Evolutionary conservation across 2,113 vertebrate species (phyloP).

Genomic region (Junco hyemalis): DNA sequence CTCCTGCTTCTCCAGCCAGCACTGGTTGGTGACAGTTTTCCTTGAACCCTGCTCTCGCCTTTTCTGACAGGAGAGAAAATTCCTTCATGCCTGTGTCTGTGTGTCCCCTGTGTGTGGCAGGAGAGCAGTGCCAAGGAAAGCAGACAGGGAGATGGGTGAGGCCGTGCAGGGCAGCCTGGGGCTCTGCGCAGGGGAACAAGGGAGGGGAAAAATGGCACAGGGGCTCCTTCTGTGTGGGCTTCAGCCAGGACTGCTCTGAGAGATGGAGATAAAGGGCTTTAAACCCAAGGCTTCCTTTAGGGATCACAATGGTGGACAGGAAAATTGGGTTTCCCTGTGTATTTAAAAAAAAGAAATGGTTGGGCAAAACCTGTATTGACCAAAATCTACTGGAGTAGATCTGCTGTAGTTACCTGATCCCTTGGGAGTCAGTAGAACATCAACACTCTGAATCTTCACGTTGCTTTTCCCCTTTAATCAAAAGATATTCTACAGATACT

Average conservation of each 20-base stretch:
- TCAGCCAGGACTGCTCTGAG: neutral
- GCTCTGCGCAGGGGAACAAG: neutral
- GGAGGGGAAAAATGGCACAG: neutral
- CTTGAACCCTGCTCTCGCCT: neutral
- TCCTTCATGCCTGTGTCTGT: neutral
- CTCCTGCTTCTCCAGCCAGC: neutral
- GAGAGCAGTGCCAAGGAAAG: neutral
- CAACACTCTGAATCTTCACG: too few species aligned
- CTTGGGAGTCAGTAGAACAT: too few species aligned
- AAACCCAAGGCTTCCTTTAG: neutral
- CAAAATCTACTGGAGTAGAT: too few species aligned
- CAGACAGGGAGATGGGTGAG: neutral
- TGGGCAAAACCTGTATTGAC: too few species aligned
- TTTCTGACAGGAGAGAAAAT: neutral
- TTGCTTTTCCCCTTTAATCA: too few species aligned
- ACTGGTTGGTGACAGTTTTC: neutral
- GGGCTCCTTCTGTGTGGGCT: neutral
- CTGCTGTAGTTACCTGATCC: too few species aligned
- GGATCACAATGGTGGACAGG: too few species aligned
- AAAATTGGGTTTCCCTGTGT: fast-evolving
- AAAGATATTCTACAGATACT: neutral
- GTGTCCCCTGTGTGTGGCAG: neutral
- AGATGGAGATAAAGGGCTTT: neutral
- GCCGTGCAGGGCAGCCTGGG: neutral
- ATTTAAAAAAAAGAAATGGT: too few species aligned